These are phyloP conservation scores for Acridotheres tristis DNA, from an alignment of 2,797 vertebrate species.

Conservation along the genomic window DNA sequence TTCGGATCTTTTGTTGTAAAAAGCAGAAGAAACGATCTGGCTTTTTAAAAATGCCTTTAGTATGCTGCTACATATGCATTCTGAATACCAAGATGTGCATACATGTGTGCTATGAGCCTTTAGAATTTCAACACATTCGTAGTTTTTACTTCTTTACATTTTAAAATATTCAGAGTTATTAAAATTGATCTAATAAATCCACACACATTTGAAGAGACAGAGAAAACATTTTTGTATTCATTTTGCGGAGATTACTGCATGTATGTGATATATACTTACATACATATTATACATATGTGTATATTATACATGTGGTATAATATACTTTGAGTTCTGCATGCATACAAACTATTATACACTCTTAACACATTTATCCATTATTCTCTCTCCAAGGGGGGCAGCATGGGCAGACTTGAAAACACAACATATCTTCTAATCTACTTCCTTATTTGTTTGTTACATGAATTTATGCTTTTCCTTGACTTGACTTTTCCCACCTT, in stretches of 20 bases:
- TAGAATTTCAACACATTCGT: neutral
- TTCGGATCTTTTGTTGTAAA: neutral
- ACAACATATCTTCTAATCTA: neutral
- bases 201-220: neutral
- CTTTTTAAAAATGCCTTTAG: neutral
- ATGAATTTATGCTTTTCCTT: neutral
- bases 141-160: neutral
- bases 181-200: neutral
- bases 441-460: neutral
- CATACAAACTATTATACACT: neutral
- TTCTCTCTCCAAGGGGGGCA: neutral
- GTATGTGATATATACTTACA: neutral
- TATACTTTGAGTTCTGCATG: neutral
- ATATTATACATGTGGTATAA: neutral
- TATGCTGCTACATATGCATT: neutral
- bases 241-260: neutral
- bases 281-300: fast-evolving
- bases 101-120: neutral
- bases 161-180: neutral
- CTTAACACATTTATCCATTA: neutral
- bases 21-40: constrained; percentile 8
- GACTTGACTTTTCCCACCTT: neutral
- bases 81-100: neutral
- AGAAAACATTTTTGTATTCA: neutral
- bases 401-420: neutral